phyloP scores from a whole-genome alignment of 2,797 vertebrate genomes.

The Macropus fuliginosus region DNA sequence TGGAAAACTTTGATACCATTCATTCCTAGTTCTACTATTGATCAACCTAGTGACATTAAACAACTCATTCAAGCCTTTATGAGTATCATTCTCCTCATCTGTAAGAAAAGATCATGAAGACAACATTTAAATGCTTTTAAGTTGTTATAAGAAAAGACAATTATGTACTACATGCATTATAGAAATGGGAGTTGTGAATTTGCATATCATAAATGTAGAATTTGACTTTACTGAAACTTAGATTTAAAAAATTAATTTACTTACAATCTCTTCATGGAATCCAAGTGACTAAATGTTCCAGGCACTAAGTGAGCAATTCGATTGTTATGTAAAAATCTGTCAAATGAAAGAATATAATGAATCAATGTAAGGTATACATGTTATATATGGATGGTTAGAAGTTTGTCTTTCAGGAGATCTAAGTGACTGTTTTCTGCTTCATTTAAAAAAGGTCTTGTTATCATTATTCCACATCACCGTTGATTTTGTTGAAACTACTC shows the following conservation, averaged over 20 bases:
- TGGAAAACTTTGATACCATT: not conserved
- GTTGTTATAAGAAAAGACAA: not conserved
- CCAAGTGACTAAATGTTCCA: conserved; percentile 95
- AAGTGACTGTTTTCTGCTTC: not conserved
- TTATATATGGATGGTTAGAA: fast-evolving
- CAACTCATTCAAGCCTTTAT: not conserved
- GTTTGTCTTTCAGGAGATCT: not conserved
- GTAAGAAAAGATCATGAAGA: not conserved
- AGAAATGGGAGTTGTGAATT: not conserved
- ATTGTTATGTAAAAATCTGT: conserved; percentile 99
- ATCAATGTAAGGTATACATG: not conserved
- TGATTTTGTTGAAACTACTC: not conserved
- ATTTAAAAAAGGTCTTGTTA: not conserved
- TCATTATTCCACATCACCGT: not conserved
- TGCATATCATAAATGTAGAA: not conserved
- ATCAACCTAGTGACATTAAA: not conserved
- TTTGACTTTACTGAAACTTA: not conserved
- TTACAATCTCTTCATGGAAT: conserved; percentile 98
- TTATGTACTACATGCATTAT: not conserved
- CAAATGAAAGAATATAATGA: conserved; percentile 60
- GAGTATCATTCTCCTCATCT: not conserved
- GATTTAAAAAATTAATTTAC: conserved; percentile 78
- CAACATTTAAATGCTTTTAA: not conserved
- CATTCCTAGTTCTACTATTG: not conserved
- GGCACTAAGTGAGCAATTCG: conserved; percentile 94